Conservation (phyloP, 2,797 vertebrate genomes). For the Leucoraja ocellata region DNA sequence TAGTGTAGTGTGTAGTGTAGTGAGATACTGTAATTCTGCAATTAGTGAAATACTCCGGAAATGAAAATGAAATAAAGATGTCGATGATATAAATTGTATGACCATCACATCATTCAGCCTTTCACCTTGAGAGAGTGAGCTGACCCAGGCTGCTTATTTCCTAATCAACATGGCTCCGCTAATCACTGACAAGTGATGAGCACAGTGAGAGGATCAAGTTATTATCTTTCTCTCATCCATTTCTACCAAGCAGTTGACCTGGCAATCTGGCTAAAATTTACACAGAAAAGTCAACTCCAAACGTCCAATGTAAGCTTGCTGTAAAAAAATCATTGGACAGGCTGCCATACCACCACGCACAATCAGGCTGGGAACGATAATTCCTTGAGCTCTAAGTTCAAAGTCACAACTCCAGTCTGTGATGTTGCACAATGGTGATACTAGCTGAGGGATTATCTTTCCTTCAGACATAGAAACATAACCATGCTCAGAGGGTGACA, state of each 20-base stretch:
- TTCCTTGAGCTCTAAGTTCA: background rate
- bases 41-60: background rate
- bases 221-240: background rate
- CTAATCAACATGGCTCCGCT: background rate
- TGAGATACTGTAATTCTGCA: background rate
- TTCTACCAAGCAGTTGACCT: background rate
- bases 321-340: background rate
- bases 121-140: constrained; percentile 45
- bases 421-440: background rate
- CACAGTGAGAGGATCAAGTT: background rate
- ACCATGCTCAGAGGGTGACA: too few species aligned
- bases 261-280: background rate
- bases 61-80: background rate
- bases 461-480: too few species aligned
- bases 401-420: background rate
- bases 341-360: background rate
- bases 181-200: background rate
- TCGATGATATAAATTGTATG: constrained; percentile 10
- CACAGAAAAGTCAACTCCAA: background rate
- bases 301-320: background rate
- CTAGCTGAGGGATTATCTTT: background rate
- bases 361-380: background rate
- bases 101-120: constrained; percentile 51
- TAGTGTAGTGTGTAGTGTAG: background rate
- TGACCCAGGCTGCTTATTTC: background rate